These are phyloP conservation scores for Hesperia comma DNA, from an alignment of 2,888 invertebrate genomes.

Conservation along the genomic window DNA sequence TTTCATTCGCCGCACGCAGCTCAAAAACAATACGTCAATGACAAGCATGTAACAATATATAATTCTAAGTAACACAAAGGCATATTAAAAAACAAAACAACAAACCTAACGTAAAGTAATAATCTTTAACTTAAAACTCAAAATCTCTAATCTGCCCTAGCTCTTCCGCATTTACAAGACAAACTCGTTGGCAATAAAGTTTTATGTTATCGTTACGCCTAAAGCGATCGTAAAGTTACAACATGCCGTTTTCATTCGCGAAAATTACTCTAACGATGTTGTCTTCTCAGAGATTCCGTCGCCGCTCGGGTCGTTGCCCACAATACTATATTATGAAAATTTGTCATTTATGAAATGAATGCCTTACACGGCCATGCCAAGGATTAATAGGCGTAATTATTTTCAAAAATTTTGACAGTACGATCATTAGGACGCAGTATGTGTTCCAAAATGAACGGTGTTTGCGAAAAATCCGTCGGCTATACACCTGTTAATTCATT, in stretches of 20 bases:
- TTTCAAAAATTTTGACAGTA: conserved; percentile 25
- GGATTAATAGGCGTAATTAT: conserved; percentile 31
- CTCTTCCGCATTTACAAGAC: conserved; percentile 34
- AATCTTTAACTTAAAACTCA: conserved; percentile 23
- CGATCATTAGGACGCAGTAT: conserved; percentile 35
- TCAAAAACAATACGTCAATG: not conserved
- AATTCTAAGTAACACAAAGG: conserved; percentile 6
- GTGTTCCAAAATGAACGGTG: conserved; percentile 20
- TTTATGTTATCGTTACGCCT: conserved; percentile 38
- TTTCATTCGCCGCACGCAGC: not conserved
- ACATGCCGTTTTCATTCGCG: conserved; percentile 38
- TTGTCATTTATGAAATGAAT: conserved; percentile 33
- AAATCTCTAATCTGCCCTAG: conserved; percentile 36
- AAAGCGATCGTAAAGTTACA: conserved; percentile 38
- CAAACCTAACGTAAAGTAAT: conserved; percentile 10
- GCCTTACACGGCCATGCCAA: conserved; percentile 6
- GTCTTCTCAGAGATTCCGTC: conserved; percentile 31
- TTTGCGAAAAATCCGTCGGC: conserved; percentile 8
- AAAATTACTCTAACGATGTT: conserved; percentile 37
- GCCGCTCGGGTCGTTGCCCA: conserved; percentile 30
- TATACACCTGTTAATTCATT: not conserved
- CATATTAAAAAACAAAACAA: conserved; percentile 4
- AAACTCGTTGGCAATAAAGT: conserved; percentile 35
- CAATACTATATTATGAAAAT: conserved; percentile 28
- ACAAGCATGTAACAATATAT: conserved; percentile 6